Evolutionary conservation across 2,113 vertebrate species (phyloP), one percentile per base, ranked within the genome.

Genomic region (Sturnus vulgaris): DNA sequence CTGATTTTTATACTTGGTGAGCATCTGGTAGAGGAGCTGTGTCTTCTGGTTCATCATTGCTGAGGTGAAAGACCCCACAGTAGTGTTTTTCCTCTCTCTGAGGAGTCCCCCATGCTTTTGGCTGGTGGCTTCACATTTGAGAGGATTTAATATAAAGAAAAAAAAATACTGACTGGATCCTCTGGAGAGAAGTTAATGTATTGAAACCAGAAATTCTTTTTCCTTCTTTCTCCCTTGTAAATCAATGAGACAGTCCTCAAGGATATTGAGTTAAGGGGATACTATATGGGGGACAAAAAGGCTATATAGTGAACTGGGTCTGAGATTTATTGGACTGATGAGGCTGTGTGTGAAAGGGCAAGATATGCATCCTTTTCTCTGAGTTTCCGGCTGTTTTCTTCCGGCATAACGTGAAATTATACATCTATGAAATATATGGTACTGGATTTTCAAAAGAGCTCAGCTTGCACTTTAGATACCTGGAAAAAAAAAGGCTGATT

Each of bases 191-290:
- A 78, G 30, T 70, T 86, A 93, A 75, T 92, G 64, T 73, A 52
- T 47, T 88, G 55, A 95, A 97, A 95, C 21, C 40, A 94, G 85
- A 83, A 95, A 66, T 31, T 73, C 33, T 39, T 88, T 91, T 94
- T 94, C 85, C 47, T 85, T 91, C 57, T 77, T 93, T 84, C 61
- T 84, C 8, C 82, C 40, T 66, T 83, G 55, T 59, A 91, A 90
- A 91, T 91, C 94, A 93, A 7, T 91, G 70, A 92, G 60, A n/a
- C 4, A 8, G 30, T 93, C 60, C 73, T 91, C 78, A 73, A 90
- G 52, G 68, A 68, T 92, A 63, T 68, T 82, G 59, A 77, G 37
- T 82, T 77, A 85, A 64, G 40, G 60, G 39, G 19, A 52, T 84
- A 52, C 49, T 90, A 2, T 50, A 33, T 33, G 9, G 61, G 46